Conservation (phyloP, 2,113 vertebrate species). For the Fulica atra region DNA sequence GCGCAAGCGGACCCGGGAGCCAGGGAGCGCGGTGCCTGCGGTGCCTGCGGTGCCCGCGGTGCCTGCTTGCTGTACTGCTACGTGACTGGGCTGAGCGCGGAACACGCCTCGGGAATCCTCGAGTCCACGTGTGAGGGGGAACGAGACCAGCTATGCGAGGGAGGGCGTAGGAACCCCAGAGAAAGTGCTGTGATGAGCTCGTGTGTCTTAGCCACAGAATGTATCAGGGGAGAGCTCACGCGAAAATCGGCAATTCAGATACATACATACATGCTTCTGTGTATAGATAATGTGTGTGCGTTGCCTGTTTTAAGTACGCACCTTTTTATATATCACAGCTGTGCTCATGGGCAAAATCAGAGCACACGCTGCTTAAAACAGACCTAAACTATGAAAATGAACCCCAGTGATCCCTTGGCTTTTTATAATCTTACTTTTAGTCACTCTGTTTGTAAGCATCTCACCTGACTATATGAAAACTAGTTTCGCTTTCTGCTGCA, state of each 20-base stretch:
- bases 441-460: not conserved
- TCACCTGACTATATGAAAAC: not conserved
- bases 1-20: not conserved
- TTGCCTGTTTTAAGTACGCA: not conserved
- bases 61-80: not conserved
- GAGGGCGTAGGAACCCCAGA: not conserved
- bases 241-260: not conserved
- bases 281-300: not conserved
- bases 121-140: not conserved
- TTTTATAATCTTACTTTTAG: not conserved
- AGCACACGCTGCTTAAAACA: not conserved
- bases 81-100: not conserved
- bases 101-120: not conserved
- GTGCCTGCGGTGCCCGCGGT: not conserved
- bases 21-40: not conserved
- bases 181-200: not conserved
- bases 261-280: too few relatives aligned
- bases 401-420: not conserved
- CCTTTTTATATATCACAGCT: not conserved
- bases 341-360: not conserved
- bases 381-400: not conserved
- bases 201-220: not conserved
- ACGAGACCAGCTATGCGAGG: not conserved
- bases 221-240: not conserved
- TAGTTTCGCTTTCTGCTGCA: not conserved